A percentile compares a stretch with the other conserved stretches of the same genome.
These are phyloP conservation scores for Galago senegalensis DNA, from an alignment of 2,797 vertebrate genomes.

Conservation along the genomic window DNA sequence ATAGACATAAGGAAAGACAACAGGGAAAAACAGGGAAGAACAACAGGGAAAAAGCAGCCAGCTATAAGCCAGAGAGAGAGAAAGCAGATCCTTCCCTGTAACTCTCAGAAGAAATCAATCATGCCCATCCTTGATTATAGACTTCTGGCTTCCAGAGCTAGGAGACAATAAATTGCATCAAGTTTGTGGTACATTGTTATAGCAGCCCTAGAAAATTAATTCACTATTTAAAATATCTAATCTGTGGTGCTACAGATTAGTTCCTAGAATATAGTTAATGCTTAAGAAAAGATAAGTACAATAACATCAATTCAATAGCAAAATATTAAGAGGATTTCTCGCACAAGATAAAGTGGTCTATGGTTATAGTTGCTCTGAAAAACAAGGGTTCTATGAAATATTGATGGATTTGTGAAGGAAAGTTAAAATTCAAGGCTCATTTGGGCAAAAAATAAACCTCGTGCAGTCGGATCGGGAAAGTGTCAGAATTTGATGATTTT, in stretches of 20 bases:
- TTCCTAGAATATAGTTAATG: background rate
- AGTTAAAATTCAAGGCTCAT: background rate
- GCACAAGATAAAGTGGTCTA: background rate
- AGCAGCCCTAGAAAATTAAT: background rate
- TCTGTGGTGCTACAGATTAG: background rate
- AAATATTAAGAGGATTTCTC: background rate
- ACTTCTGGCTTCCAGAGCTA: background rate
- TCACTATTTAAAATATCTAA: background rate
- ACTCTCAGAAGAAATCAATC: background rate
- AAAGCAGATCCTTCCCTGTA: background rate
- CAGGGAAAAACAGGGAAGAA: background rate
- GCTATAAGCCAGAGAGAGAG: background rate
- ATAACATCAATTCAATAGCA: background rate
- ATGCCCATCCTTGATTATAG: background rate
- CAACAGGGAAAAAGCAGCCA: background rate
- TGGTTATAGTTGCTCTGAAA: background rate
- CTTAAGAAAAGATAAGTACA: background rate
- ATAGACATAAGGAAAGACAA: background rate
- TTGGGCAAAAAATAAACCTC: background rate
- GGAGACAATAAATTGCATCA: background rate
- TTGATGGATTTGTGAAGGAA: background rate
- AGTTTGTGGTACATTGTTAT: background rate
- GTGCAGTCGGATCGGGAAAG: background rate
- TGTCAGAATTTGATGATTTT: background rate
- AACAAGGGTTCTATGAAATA: background rate